Percentiles rank a stretch among this genome's conserved stretches.
These are phyloP conservation scores for Gymnosoma rotundatum DNA, from an alignment of 2,888 invertebrate genomes.

Conservation along the genomic window DNA sequence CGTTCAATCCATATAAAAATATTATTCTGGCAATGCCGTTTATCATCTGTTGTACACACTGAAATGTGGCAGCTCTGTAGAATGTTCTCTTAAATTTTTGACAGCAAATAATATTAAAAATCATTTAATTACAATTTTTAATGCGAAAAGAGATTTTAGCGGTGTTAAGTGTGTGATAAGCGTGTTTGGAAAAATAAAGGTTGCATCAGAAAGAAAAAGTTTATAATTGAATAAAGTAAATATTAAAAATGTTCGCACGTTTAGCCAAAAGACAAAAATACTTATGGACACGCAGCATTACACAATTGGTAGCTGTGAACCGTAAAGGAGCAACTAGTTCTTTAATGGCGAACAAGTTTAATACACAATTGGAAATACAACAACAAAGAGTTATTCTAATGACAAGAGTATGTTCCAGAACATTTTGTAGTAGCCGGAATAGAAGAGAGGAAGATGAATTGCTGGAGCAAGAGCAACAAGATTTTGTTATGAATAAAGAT, in stretches of 20 bases:
- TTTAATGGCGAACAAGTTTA: conserved; percentile 54
- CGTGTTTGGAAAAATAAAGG: conserved; percentile 26
- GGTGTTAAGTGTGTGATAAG: conserved; percentile 1
- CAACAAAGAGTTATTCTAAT: conserved; percentile 46
- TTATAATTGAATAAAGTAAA: not conserved
- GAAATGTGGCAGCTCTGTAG: conserved; percentile 9
- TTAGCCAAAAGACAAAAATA: conserved; percentile 63
- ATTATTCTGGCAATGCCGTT: too few relatives aligned
- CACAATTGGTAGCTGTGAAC: conserved; percentile 57
- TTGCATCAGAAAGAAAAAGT: conserved; percentile 49
- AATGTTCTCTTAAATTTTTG: conserved; percentile 24
- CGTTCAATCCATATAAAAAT: too few relatives aligned
- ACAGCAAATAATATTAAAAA: conserved; percentile 22
- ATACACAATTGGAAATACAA: conserved; percentile 54
- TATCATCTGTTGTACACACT: too few relatives aligned
- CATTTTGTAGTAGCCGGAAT: conserved; percentile 70
- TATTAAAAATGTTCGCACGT: conserved; percentile 72
- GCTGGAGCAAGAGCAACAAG: conserved; percentile 68
- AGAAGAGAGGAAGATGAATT: conserved; percentile 72
- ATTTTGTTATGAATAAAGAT: conserved; percentile 75
- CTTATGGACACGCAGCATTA: conserved; percentile 65
- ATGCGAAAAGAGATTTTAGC: conserved; percentile 29
- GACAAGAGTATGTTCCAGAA: conserved; percentile 69
- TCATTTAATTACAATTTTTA: not conserved
- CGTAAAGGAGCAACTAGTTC: conserved; percentile 40